A percentile compares a stretch with the other conserved stretches of the same genome.
These are phyloP conservation scores for Loriculus beryllinus DNA, from an alignment of 2,797 vertebrate species.

Conservation along the genomic window DNA sequence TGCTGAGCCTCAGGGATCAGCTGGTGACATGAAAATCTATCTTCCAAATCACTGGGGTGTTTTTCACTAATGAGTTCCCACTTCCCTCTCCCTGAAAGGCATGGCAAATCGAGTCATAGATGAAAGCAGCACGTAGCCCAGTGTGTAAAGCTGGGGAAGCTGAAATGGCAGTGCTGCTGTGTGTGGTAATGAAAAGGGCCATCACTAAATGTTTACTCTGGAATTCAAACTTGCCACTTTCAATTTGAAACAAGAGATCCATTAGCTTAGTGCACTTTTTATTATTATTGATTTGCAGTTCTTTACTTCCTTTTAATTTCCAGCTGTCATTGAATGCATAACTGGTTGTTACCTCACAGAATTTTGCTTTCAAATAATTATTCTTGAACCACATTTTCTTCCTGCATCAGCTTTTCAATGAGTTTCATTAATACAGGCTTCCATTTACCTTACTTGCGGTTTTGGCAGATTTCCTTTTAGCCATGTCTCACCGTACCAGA, in stretches of 20 bases:
- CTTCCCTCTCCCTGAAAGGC: slow-evolving; percentile 1
- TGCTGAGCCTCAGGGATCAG: slow-evolving; percentile 24
- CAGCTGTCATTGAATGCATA: neutral
- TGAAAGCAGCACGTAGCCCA: neutral
- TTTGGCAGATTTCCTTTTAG: slow-evolving; percentile 48
- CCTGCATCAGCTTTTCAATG: slow-evolving; percentile 6
- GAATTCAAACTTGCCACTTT: slow-evolving; percentile 62
- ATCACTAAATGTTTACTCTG: slow-evolving; percentile 47
- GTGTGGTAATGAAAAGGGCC: slow-evolving; percentile 56
- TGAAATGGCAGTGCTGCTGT: slow-evolving; percentile 18
- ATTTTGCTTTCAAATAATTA: slow-evolving; percentile 53
- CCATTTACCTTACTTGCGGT: slow-evolving; percentile 42
- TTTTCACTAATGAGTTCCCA: slow-evolving; percentile 29
- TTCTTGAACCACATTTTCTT: neutral
- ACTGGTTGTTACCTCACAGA: neutral
- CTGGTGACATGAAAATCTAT: slow-evolving; percentile 48
- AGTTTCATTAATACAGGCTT: slow-evolving; percentile 40
- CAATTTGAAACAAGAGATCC: slow-evolving; percentile 63
- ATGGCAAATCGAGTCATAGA: slow-evolving; percentile 46
- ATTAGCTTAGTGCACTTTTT: slow-evolving; percentile 62
- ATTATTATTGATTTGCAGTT: slow-evolving; percentile 68
- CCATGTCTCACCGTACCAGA: neutral
- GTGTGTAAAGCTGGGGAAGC: neutral
- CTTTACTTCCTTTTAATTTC: slow-evolving; percentile 54
- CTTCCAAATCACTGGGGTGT: slow-evolving; percentile 43